Evolutionary conservation across 2,797 vertebrate genomes (phyloP), one percentile per base, ranked within the genome.

Genomic region (Novumbra hubbsi): DNA sequence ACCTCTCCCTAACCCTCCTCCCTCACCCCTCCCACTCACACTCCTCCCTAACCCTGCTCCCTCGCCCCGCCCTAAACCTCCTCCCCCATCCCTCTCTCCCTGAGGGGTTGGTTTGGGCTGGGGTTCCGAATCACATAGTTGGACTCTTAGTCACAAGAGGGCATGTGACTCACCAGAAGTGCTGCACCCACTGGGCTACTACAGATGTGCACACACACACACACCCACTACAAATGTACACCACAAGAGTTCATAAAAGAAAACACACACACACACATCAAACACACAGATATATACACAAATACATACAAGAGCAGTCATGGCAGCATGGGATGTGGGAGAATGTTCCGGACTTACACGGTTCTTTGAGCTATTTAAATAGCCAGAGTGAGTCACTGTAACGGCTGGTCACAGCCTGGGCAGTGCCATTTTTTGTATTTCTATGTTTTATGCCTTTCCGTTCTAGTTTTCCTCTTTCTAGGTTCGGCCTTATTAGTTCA

Each of bases 121-220:
- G 65, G 73, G 70, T 84, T 82, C 81, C 57, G 90, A 89, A 86
- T 85, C 15, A 30, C 92, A 93, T 93, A 88, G 83, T 78, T 93
- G 82, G 84, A 83, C 55, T 81, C 85, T 94, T 93, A 93, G 88
- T 94, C 92, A 93, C 81, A 24, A 72, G 77, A 84, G 86, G 76
- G 73, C 75, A 79, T 81, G 85, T 94, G 93, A 94, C 82, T 94
- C 93, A 94, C 85, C 87, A 86, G 81, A 57, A 8, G 41, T 45
- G 75, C 80, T 88, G 83, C 88, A 81, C 89, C 87, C 87, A 83
- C 79, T 81, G 81, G 9, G 41, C 45, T 55, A 57, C 30, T 38
- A 21, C 45, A 28, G 68, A 65, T 65, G 41, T 45, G 9, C 41
- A 45, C 7, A 76, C 75, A 74, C 73, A 55, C 16, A 66, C 72